A percentile compares a stretch with the other conserved stretches of the same genome.
Conservation (phyloP, 92 coral and sea anemone species). For the Parazoanthus darwini region DNA sequence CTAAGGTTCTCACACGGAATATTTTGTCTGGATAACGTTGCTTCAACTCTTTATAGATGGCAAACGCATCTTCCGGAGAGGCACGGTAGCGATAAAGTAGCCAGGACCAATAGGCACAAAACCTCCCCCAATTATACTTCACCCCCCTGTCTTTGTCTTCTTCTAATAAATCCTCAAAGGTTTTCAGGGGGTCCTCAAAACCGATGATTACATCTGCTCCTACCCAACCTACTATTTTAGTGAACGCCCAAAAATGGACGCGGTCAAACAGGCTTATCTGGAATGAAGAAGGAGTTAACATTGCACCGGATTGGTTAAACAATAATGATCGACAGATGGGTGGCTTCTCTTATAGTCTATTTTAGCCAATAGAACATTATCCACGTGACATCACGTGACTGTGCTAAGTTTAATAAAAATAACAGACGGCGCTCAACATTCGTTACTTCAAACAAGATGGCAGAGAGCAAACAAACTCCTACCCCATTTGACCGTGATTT, state of each 20-base stretch:
- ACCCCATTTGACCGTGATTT: conserved; percentile 36
- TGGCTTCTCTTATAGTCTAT: conserved; percentile 20
- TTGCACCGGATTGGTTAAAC: conserved; percentile 14
- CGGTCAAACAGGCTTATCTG: conserved; percentile 25
- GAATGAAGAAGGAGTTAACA: conserved; percentile 13
- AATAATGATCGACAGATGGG: conserved; percentile 14
- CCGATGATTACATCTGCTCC: conserved; percentile 23
- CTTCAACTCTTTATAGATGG: conserved; percentile 21
- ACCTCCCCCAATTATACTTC: conserved; percentile 22
- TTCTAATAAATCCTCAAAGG: conserved; percentile 20
- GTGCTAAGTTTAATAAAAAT: conserved; percentile 15
- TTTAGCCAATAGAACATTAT: conserved; percentile 15
- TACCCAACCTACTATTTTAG: conserved; percentile 13
- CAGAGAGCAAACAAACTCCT: conserved; percentile 33
- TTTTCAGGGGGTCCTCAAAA: conserved; percentile 17
- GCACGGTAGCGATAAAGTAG: conserved; percentile 23
- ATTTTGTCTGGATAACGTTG: conserved; percentile 23
- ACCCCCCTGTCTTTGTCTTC: conserved; percentile 22
- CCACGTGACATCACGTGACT: conserved; percentile 22
- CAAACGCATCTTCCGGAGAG: conserved; percentile 24
- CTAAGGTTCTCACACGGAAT: conserved; percentile 19
- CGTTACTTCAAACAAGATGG: conserved; percentile 34
- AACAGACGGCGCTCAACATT: conserved; percentile 31
- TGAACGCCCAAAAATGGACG: conserved; percentile 23
- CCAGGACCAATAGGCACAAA: conserved; percentile 14